phyloP scores from a whole-genome alignment of 92 coral and sea anemone species.

The Parazoanthus darwini region DNA sequence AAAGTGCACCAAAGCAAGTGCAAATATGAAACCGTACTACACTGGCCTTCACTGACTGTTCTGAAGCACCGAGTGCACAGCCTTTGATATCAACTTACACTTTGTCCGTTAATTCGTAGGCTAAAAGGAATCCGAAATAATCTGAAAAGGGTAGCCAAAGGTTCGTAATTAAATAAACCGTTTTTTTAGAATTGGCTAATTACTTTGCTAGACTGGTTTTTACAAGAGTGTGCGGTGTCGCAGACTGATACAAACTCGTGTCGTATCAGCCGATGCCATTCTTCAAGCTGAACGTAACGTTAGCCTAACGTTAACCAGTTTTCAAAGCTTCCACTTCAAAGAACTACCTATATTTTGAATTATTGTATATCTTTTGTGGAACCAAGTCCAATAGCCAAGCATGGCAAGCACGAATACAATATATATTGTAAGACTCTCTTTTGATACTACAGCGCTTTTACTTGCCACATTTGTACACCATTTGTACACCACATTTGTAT shows the following conservation, averaged over 20 bases:
- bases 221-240: background rate
- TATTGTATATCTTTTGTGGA: no score
- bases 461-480: no score
- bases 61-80: background rate
- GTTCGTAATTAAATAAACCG: background rate
- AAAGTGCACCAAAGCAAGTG: no score
- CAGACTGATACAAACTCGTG: background rate
- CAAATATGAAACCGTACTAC: no score
- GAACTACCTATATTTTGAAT: background rate
- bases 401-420: no score
- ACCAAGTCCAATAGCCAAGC: background rate
- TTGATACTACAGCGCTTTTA: no score
- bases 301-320: background rate
- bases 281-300: background rate
- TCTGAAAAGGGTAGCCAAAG: no score
- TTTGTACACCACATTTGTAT: no score
- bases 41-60: background rate
- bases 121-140: background rate
- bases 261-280: background rate
- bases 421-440: no score
- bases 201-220: background rate
- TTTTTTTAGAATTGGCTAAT: background rate
- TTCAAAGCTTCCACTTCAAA: background rate
- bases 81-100: background rate
- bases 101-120: background rate